These are phyloP conservation scores for Tenualosa ilisha DNA, from an alignment of 2,797 vertebrate species.

Conservation along the genomic window DNA sequence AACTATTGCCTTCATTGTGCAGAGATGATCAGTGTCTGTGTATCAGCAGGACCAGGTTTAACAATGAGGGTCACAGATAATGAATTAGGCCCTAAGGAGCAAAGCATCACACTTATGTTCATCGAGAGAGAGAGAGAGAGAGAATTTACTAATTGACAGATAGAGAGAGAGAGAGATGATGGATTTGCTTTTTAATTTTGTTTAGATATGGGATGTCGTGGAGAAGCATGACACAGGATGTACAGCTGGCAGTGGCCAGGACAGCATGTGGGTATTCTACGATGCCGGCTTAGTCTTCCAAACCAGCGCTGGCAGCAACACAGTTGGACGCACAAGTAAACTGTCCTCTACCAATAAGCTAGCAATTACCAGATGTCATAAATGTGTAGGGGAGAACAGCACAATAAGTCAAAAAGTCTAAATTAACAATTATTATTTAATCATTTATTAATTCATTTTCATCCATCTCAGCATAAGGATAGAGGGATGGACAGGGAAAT, in stretches of 20 bases:
- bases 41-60: background rate
- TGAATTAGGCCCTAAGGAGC: too few relatives aligned
- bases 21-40: too few relatives aligned
- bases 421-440: too few relatives aligned
- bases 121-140: background rate
- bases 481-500: too few relatives aligned
- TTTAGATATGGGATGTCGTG: conserved; percentile 82
- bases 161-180: too few relatives aligned
- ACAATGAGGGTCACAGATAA: background rate
- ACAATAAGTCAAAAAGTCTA: too few relatives aligned
- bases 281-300: conserved; percentile 82
- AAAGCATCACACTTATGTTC: too few relatives aligned
- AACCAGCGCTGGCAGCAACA: conserved; percentile 60
- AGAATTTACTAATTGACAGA: too few relatives aligned
- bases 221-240: conserved; percentile 83
- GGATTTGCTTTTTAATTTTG: background rate
- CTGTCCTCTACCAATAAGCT: background rate
- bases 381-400: too few relatives aligned
- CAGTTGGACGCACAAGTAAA: background rate
- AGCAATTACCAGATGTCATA: background rate
- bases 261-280: conserved; percentile 77
- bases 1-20: too few relatives aligned
- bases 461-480: too few relatives aligned
- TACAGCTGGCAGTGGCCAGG: conserved; percentile 78
- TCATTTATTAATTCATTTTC: too few relatives aligned